Base-by-base conservation (phyloP, 2,888 invertebrate species). In the Ectobius pallidus region DNA sequence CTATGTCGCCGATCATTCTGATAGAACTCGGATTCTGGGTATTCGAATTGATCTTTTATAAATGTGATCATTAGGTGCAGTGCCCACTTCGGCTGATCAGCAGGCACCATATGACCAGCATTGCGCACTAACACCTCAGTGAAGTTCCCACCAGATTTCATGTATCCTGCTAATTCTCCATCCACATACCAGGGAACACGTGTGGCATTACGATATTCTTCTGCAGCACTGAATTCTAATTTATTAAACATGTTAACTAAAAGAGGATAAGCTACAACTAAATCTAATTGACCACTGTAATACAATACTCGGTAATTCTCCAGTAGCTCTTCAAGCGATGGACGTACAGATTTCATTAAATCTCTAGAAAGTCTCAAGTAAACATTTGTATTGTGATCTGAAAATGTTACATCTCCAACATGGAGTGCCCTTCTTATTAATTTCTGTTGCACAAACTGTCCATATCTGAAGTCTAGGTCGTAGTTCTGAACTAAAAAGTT, bases 291-390 rank as follows among this genome's bases (percentile, higher is more conserved):
- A 1, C 85, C 85, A 72, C 79, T 84, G 78, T 84, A 85, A 70
- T 84, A 79, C 78, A 84, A 75, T 27, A 84, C 83, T 78, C 70
- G 72, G 44, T 75, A 77, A 44, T 86, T 84, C 74, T 88, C 86
- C 16, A 88, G 77, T 2, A 88, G 78, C 72, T 86, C 86, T 76
- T 87, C 86, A 0, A 87, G 81, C 86, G 86, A 86, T 74, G 82
- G 81, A 78, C 88, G 89, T 1, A 88, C 87, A 27, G 88, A 88
- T 16, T 82, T 83, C 86, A 87, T 86, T 76, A 87, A 87, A 78
- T 87, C 87, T 0, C 84, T 84, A 63, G 85, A 84, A 1, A 87
- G 82, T 73, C 85, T 85, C 58, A 82, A 80, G 72, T 87, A 87
- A 22, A 87, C 87, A 0, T 34, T 6, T 6, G 84, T 83, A 7